Conservation (phyloP, 2,113 vertebrate genomes). For the Tenrec ecaudatus region DNA sequence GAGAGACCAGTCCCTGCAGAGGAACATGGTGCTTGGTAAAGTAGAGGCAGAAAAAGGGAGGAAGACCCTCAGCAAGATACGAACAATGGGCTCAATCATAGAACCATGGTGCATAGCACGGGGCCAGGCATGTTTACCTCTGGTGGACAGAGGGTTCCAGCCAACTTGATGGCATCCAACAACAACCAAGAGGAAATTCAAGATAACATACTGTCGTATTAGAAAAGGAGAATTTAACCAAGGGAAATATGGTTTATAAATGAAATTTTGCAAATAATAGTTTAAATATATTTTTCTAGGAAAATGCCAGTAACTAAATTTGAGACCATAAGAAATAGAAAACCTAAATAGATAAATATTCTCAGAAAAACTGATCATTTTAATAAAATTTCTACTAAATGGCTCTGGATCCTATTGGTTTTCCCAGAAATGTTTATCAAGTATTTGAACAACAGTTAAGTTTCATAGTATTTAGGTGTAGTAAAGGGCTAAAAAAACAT, state of each 20-base stretch:
- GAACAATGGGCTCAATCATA: too few relatives aligned
- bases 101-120: too few relatives aligned
- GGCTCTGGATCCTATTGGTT: neutral
- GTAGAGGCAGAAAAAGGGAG: too few relatives aligned
- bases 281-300: neutral
- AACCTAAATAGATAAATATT: neutral
- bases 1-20: too few relatives aligned
- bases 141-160: too few relatives aligned
- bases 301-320: neutral
- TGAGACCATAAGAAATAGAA: neutral
- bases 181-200: too few relatives aligned
- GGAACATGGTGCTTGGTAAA: too few relatives aligned
- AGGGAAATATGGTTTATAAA: neutral
- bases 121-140: too few relatives aligned
- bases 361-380: neutral
- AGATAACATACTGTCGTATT: too few relatives aligned
- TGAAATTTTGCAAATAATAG: neutral
- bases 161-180: too few relatives aligned
- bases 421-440: neutral
- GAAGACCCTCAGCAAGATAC: too few relatives aligned
- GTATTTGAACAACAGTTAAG: neutral
- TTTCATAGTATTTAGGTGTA: neutral
- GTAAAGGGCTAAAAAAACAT: neutral
- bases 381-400: neutral
- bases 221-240: neutral